These are phyloP conservation scores for Metacarcinus magister DNA, from an alignment of 2,888 invertebrate species.

Conservation along the genomic window DNA sequence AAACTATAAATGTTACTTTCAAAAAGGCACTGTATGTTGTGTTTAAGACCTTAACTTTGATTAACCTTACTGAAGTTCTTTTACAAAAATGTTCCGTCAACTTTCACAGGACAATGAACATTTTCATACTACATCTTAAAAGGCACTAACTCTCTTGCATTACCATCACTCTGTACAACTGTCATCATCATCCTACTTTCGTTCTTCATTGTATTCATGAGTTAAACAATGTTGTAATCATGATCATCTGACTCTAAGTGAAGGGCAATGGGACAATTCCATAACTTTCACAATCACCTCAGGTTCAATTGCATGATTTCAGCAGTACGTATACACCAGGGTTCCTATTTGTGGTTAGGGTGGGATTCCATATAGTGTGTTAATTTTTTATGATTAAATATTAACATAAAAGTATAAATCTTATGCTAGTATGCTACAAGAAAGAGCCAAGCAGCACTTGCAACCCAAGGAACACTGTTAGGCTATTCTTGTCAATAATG, in stretches of 20 bases:
- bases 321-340: background rate
- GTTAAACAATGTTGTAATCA: background rate
- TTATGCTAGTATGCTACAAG: background rate
- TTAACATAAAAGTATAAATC: background rate
- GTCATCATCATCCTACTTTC: background rate
- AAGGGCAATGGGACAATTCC: background rate
- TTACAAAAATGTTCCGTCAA: slow-evolving; percentile 33
- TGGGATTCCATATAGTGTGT: background rate
- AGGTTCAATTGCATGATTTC: background rate
- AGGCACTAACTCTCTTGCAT: slow-evolving; percentile 49
- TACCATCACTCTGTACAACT: slow-evolving; percentile 31
- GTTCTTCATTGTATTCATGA: background rate
- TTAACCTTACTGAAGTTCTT: slow-evolving; percentile 38
- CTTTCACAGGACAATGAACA: background rate
- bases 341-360: background rate
- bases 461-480: too few species aligned
- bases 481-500: background rate
- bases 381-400: background rate
- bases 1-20: background rate
- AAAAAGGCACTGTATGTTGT: slow-evolving; percentile 43
- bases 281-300: background rate
- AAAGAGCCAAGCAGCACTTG: background rate
- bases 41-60: slow-evolving; percentile 31
- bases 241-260: background rate
- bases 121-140: slow-evolving; percentile 9